Base-by-base conservation (phyloP, 2,888 invertebrate species). In the Hydriomena furcata region DNA sequence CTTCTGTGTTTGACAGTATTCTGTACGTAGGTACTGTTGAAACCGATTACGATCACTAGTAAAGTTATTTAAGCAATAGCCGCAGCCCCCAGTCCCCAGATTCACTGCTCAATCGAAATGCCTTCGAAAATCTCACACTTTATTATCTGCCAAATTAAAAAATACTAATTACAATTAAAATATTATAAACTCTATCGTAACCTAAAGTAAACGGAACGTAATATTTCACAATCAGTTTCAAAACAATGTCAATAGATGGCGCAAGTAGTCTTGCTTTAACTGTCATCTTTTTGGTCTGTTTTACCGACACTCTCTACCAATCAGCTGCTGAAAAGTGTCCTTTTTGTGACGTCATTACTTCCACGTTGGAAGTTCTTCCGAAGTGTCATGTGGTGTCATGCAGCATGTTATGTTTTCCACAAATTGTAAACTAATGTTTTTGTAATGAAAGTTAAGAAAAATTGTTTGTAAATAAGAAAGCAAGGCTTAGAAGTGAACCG, bases 311-410 rank as follows among this genome's bases (percentile, higher is more conserved):
- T 28, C 56, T 56, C 71, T 55, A 74, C 90, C 91, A 90, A 91
- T 90, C 73, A 82, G 63, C 78, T 68, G 59, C 58, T 65, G 82
- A 76, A 71, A 71, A 73, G 88, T 89, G 89, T 81, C 80, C 79
- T 66, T 78, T 79, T 72, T 66, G 76, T 92, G 92, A 93, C 93
- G 93, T 92, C 91, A 92, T 86, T 91, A 88, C 75, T 92, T 93
- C 93, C 93, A 93, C 93, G 93, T 91, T 92, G 93, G 92, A 92
- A 91, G 83, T 83, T 78, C 79, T 75, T 61, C 55, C 41, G 79
- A 80, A 82, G 82, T 84, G 89, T 87, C 87, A 88, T 79, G 76
- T 77, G n/a, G n/a, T n/a, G n/a, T n/a, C n/a, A n/a, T n/a, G n/a
- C n/a, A n/a, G n/a, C n/a, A 82, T 84, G 89, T 87, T 86, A 88